Conservation (phyloP, 2,888 invertebrate genomes). For the Leptinotarsa peninsularis region DNA sequence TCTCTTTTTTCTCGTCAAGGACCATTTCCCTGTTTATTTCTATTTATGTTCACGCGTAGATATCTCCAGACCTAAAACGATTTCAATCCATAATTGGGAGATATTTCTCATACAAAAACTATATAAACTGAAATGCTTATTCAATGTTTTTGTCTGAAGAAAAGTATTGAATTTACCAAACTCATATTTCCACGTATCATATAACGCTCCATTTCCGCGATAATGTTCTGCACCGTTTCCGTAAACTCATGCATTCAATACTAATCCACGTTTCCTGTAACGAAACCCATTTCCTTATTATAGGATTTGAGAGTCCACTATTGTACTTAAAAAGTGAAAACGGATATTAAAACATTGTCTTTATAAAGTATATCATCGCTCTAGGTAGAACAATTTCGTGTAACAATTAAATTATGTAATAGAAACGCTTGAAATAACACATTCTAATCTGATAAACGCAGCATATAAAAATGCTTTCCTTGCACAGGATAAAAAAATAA, state of each 20-base stretch:
- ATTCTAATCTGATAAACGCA: constrained; percentile 9
- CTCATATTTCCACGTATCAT: background rate
- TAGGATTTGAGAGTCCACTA: background rate
- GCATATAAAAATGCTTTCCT: background rate
- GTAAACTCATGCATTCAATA: background rate
- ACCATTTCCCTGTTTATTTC: too few relatives aligned
- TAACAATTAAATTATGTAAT: constrained; percentile 9
- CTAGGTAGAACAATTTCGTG: constrained; percentile 7
- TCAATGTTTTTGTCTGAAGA: too few relatives aligned
- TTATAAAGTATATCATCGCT: constrained; percentile 5
- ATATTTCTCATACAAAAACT: too few relatives aligned
- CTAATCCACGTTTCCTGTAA: background rate
- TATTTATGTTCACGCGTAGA: too few relatives aligned
- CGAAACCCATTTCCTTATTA: constrained; percentile 3
- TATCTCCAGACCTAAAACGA: too few relatives aligned
- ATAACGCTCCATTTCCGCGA: background rate
- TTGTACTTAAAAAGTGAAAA: constrained; percentile 19
- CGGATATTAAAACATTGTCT: constrained; percentile 12
- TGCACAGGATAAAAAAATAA: too few relatives aligned
- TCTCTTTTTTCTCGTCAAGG: too few relatives aligned
- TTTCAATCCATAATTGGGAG: too few relatives aligned
- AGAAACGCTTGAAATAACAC: background rate
- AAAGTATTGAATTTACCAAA: background rate
- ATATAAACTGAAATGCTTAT: too few relatives aligned
- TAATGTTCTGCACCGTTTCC: constrained; percentile 5